A percentile compares a stretch with the other conserved stretches of the same genome.
Evolutionary conservation across 2,888 invertebrate genomes (phyloP).

Genomic region (Volucella zonaria): DNA sequence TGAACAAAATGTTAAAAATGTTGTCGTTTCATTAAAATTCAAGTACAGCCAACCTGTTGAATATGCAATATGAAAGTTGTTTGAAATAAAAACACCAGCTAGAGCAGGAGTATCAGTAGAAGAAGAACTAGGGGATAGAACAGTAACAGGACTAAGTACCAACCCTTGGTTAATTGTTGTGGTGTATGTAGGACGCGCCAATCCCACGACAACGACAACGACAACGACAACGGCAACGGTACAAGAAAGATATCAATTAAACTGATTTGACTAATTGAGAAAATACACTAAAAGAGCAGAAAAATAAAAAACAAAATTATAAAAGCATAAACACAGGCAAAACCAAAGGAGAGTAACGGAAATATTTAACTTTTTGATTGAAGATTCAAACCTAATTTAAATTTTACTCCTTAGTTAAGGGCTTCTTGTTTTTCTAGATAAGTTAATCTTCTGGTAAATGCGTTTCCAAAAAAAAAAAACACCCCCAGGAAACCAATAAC

Average conservation of each 20-base stretch:
- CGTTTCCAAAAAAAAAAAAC: no score
- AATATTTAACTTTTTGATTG: constrained; percentile 37
- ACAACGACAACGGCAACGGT: no score
- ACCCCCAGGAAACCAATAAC: no score
- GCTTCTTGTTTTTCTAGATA: neutral
- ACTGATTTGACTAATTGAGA: constrained; percentile 29
- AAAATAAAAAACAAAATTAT: neutral
- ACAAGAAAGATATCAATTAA: constrained; percentile 51
- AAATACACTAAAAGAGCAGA: constrained; percentile 1
- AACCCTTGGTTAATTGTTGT: neutral
- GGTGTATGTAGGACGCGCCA: neutral
- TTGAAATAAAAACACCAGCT: constrained; percentile 21
- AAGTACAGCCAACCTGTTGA: constrained; percentile 69
- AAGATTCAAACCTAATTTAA: constrained; percentile 33
- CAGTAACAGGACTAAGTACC: neutral
- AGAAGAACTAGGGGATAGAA: neutral
- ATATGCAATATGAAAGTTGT: constrained; percentile 59
- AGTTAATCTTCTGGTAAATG: neutral
- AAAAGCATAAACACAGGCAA: no score
- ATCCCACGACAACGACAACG: neutral
- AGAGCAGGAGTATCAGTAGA: neutral
- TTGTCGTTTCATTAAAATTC: constrained; percentile 71
- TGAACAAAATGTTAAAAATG: constrained; percentile 62
- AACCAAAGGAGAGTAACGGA: constrained; percentile 14
- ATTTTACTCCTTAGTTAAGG: constrained; percentile 6